phyloP scores from a whole-genome alignment of 2,797 vertebrate species.

The Xiphorhynchus erythropygius region DNA sequence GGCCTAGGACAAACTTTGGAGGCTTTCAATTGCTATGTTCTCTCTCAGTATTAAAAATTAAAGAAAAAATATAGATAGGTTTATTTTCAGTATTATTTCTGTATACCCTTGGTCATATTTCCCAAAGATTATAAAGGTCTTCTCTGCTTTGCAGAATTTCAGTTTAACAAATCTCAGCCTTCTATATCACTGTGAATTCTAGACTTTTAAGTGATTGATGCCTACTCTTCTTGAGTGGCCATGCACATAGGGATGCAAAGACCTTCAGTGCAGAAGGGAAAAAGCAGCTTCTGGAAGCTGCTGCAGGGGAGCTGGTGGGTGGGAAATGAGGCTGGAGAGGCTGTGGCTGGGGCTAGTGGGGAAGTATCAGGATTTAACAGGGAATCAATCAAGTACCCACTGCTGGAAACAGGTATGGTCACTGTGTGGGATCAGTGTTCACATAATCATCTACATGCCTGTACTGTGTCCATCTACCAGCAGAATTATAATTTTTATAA shows the following conservation, averaged over 20 bases:
- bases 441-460: not conserved
- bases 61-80: not conserved
- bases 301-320: not conserved
- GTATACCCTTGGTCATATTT: not conserved
- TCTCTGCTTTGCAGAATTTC: not conserved
- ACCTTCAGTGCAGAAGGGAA: not conserved
- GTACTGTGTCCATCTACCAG: not conserved
- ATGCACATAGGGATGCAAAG: not conserved
- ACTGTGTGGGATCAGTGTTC: not conserved
- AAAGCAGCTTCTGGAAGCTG: not conserved
- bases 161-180: not conserved
- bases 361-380: not conserved
- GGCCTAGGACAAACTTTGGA: not conserved
- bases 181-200: not conserved
- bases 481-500: not conserved
- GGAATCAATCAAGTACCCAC: not conserved
- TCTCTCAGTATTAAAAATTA: not conserved
- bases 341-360: not conserved
- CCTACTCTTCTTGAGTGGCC: not conserved
- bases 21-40: not conserved
- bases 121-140: not conserved
- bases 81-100: not conserved
- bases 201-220: not conserved
- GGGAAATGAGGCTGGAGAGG: not conserved
- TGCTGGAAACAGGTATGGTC: not conserved